Conservation (phyloP, 2,888 invertebrate genomes). For the Syrphus vitripennis region DNA sequence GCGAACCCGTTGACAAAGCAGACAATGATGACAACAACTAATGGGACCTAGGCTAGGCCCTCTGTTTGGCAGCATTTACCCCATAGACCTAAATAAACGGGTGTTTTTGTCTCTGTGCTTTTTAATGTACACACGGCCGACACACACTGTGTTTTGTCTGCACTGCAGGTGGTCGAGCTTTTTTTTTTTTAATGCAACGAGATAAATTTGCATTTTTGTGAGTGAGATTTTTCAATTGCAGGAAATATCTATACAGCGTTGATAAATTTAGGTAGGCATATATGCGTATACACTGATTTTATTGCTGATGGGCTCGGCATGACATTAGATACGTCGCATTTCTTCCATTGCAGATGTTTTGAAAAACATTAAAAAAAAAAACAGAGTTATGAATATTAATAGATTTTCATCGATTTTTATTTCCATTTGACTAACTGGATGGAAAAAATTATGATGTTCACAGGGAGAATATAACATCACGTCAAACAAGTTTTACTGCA, state of each 20-base stretch:
- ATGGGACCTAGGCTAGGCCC: slow-evolving; percentile 45
- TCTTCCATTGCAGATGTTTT: background rate
- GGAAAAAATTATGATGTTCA: background rate
- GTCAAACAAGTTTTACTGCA: slow-evolving; percentile 10
- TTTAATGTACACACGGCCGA: background rate
- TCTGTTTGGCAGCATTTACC: slow-evolving; percentile 33
- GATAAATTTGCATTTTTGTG: slow-evolving; percentile 55
- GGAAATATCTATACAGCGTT: background rate
- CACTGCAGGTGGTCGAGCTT: slow-evolving; percentile 52
- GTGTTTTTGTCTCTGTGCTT: background rate
- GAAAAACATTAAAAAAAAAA: background rate
- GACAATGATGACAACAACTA: slow-evolving; percentile 53
- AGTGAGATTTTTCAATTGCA: slow-evolving; percentile 41
- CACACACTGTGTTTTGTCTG: slow-evolving; percentile 16
- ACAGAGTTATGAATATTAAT: slow-evolving; percentile 20
- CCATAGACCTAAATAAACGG: slow-evolving; percentile 44
- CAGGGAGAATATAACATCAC: background rate
- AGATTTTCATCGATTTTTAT: slow-evolving; percentile 16
- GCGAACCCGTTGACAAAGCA: slow-evolving; percentile 54
- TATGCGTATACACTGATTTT: slow-evolving; percentile 2
- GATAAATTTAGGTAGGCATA: background rate
- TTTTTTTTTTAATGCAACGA: slow-evolving; percentile 15
- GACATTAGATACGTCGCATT: background rate
- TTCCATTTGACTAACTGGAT: background rate
- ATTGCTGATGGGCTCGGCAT: slow-evolving; percentile 10